A percentile compares a stretch with the other conserved stretches of the same genome.
Conservation (phyloP, 2,797 vertebrate species). For the Premnoplex brunnescens region DNA sequence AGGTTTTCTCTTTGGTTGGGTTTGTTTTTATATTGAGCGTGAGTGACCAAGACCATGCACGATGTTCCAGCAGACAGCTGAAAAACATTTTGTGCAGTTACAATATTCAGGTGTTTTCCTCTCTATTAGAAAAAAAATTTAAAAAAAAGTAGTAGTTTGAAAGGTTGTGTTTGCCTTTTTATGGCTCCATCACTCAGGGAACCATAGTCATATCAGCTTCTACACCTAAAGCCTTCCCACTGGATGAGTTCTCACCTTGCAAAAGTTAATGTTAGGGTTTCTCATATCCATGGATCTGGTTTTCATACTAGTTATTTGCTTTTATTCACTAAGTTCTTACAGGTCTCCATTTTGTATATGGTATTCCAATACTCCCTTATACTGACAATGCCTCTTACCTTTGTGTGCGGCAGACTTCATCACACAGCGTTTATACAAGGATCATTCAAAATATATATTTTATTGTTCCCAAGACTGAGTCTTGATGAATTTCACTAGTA, state of each 20-base stretch:
- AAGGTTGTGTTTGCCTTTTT: background rate
- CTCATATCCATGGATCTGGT: background rate
- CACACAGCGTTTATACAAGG: background rate
- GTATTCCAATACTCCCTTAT: background rate
- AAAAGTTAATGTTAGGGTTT: background rate
- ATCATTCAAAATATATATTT: background rate
- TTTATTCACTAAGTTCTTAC: background rate
- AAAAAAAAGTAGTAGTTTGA: background rate
- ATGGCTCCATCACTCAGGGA: background rate
- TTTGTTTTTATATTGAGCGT: background rate
- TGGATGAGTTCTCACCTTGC: background rate
- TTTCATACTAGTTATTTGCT: background rate
- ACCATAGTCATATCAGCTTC: background rate
- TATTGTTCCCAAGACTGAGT: background rate
- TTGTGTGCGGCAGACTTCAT: background rate
- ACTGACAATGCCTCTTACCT: background rate
- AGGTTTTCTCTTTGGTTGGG: fast-evolving
- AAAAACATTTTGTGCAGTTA: background rate
- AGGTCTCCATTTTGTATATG: background rate
- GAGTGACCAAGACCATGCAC: background rate
- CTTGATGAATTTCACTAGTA: background rate
- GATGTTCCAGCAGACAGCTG: background rate
- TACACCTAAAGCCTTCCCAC: background rate
- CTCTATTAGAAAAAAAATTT: background rate
- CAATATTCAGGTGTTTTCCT: background rate